Base-by-base conservation (phyloP, 2,113 vertebrate species). In the Zosterops pallidus region DNA sequence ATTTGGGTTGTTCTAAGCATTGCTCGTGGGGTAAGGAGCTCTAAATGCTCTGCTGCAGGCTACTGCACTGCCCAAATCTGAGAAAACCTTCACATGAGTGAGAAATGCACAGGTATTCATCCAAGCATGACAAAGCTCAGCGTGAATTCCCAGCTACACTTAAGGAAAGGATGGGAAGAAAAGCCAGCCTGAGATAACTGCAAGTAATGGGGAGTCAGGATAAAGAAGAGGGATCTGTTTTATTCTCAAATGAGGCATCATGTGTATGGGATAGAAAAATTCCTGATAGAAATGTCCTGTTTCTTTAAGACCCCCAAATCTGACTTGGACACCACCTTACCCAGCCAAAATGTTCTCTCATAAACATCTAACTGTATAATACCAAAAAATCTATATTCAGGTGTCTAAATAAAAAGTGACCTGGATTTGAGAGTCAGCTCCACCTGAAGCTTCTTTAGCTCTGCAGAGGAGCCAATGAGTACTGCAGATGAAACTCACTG, bases 371-470 rank as follows among this genome's bases (percentile, higher is more conserved):
- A 89, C 83, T 74, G 31, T 84, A 60, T 42, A 81, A 59, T 57
- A 63, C 9, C 3, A 4, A 64, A 35, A 82, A 60, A 31, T 67
- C 70, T 94, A 21, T 92, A 33, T 82, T 90, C 77, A 90, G 72
- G 31, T 76, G 22, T 63, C 68, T 91, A 92, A 94, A 90, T 86
- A 47, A 55, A 70, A 70, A 79, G 64, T 42, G 89, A 71, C 86
- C 94, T 92, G 85, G 86, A 83, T 95, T 95, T 86, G 18, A 75
- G 31, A 71, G 41, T 35, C 50, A 70, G 74, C 39, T 89, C 33
- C 39, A 59, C 33, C 24, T 74, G 72, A 81, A 70, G 39, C 18
- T 86, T 74, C 78, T 70, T 68, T 69, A 86, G 35, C 35, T 79
- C 47, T 87, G 63, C 59, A 87, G 85, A 67, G 57, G 46, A 94